Base-by-base conservation (phyloP, 2,113 vertebrate species). In the Ptychochromis oligacanthus region DNA sequence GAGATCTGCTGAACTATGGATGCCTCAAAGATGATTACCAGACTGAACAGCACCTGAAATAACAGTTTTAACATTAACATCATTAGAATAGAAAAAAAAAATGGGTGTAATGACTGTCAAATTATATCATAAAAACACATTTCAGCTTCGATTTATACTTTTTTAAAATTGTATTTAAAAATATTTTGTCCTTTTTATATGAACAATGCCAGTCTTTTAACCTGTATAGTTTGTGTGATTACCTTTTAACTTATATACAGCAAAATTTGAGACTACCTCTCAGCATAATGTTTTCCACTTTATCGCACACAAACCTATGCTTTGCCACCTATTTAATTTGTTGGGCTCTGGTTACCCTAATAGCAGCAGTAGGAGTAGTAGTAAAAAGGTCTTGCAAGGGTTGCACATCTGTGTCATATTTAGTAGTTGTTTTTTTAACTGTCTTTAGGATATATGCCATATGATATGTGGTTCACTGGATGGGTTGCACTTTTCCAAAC, bases 401-500 rank as follows among this genome's bases (percentile, higher is more conserved):
- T n/a, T 72, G 17, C 10, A 52, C 65, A 20, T 70, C 17, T 26
- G 20, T 46, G 26, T 14, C 0, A 1, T 26, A 49, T 54, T 72
- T 31, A 2, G 65, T 52, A 8, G 28, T 49, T 70, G 24, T 49
- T 70, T 70, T n/a, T 67, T 40, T 10, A 12, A 15, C 46, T 52
- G 2, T 72, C 17, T 72, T 54, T 5, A 24, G 46, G 46, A 72
- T 72, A n/a, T 72, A 52, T 72, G 17, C 4, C 28, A 13, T 31
- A 10, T 46, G 5, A 6, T 52, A 52, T 54, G 46, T 0, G 67
- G 26, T 72, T 72, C 46, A 31, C 26, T 14, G 52, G 26, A 31
- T 31, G 26, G 28, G 7, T 8, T 49, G 10, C 43, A 20, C 0
- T 52, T 24, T n/a, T 54, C 17, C 18, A 54, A 54, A 31, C 43